A percentile compares a stretch with the other conserved stretches of the same genome.
Conservation (phyloP, 1,140 invertebrate genomes). For the Amyelois transitella region DNA sequence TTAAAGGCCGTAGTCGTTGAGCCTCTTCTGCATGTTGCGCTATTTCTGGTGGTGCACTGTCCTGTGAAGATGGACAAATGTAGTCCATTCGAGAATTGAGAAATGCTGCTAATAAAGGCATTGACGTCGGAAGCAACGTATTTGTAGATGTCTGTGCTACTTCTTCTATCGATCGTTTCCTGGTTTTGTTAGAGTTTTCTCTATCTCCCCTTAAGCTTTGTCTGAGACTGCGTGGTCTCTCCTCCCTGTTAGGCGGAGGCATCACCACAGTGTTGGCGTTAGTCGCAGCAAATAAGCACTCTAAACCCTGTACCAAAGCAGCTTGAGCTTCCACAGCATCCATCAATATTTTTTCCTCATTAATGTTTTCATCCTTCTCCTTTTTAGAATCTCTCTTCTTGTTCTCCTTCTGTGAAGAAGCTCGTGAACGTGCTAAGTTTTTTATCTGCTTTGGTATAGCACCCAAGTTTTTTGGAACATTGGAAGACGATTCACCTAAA, state of each 20-base stretch:
- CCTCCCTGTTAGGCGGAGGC: slow-evolving; percentile 61
- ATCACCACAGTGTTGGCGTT: slow-evolving; percentile 72
- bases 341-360: slow-evolving; percentile 57
- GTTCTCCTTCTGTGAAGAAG: slow-evolving; percentile 70
- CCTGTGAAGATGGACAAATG: slow-evolving; percentile 49
- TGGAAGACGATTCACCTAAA: slow-evolving; percentile 60
- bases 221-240: slow-evolving; percentile 53
- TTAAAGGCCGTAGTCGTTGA: slow-evolving; percentile 59
- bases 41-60: slow-evolving; percentile 36
- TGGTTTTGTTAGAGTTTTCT: slow-evolving; percentile 61
- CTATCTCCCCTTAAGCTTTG: slow-evolving; percentile 61
- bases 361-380: slow-evolving; percentile 64
- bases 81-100: slow-evolving; percentile 76
- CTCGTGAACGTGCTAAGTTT: slow-evolving; percentile 65
- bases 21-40: slow-evolving; percentile 42
- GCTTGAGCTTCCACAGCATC: slow-evolving; percentile 71
- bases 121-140: slow-evolving; percentile 77
- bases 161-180: slow-evolving; percentile 73
- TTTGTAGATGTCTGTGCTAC: slow-evolving; percentile 78
- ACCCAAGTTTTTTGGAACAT: slow-evolving; percentile 78
- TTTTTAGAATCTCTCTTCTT: slow-evolving; percentile 67
- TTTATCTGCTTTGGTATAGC: slow-evolving; percentile 83
- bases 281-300: slow-evolving; percentile 69
- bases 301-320: slow-evolving; percentile 69
- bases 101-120: slow-evolving; percentile 78